Conservation (phyloP, 92 coral and sea anemone species). For the Parazoanthus atlanticus region DNA sequence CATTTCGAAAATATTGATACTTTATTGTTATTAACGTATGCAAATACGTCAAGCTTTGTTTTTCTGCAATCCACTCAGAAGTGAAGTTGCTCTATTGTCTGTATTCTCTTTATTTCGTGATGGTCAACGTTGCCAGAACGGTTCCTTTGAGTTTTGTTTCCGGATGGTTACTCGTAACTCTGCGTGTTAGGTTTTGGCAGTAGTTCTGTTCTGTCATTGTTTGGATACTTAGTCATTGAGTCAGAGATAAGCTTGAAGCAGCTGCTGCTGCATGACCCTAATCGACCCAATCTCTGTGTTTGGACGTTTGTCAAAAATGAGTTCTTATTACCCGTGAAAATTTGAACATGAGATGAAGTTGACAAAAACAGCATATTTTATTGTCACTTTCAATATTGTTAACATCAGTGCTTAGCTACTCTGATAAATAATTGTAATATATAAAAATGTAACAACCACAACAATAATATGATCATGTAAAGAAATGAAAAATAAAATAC, state of each 20-base stretch:
- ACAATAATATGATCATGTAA: background rate
- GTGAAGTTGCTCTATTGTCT: conserved; percentile 4
- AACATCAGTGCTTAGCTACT: conserved; percentile 5
- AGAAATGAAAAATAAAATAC: background rate
- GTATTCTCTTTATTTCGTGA: background rate
- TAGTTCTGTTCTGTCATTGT: conserved; percentile 5
- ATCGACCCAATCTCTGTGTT: background rate
- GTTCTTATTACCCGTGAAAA: background rate
- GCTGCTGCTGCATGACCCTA: background rate
- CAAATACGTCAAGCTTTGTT: conserved; percentile 4
- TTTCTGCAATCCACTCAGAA: conserved; percentile 17
- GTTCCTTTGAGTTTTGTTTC: conserved; percentile 10
- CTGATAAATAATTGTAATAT: background rate
- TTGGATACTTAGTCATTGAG: background rate
- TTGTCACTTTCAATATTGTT: conserved; percentile 6
- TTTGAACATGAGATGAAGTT: conserved; percentile 24
- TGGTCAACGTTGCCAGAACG: background rate
- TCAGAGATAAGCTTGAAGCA: conserved; percentile 1
- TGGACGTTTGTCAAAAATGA: conserved; percentile 6
- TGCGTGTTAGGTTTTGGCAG: background rate
- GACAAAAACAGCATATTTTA: background rate
- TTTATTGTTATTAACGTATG: conserved; percentile 7
- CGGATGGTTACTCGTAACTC: background rate
- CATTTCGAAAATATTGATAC: background rate
- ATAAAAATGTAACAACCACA: background rate